Evolutionary conservation across 2,888 invertebrate species (phyloP).

Genomic region (Hydrotaea diabolus): DNA sequence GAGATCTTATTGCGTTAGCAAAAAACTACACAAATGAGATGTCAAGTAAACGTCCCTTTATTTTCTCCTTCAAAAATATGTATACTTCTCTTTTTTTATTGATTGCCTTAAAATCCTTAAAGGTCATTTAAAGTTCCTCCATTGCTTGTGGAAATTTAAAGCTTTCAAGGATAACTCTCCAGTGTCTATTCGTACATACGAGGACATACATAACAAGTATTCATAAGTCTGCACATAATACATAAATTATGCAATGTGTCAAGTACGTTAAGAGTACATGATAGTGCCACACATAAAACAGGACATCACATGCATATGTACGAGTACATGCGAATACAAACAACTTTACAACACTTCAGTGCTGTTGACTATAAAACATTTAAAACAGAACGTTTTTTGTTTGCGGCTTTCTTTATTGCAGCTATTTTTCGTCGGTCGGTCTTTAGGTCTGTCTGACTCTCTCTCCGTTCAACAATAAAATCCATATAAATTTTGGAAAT

Average conservation of each 20-base stretch:
- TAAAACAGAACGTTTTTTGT: conserved; percentile 64
- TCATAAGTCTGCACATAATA: neutral
- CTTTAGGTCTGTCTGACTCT: no score
- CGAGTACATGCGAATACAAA: neutral
- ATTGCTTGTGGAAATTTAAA: neutral
- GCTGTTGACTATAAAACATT: conserved; percentile 74
- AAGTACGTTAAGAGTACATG: conserved; percentile 41
- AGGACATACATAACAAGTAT: neutral
- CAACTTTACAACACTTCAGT: conserved; percentile 42
- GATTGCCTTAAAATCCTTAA: no score
- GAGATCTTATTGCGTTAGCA: no score
- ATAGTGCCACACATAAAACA: conserved; percentile 12
- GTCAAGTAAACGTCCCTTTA: no score
- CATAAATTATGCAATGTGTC: conserved; percentile 33
- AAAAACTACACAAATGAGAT: no score
- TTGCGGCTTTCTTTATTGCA: neutral
- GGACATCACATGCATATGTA: neutral
- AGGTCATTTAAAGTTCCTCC: no score
- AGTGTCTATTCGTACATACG: neutral
- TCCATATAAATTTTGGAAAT: conserved; percentile 73
- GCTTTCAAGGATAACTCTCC: neutral
- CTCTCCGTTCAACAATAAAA: conserved; percentile 73
- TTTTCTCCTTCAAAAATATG: no score
- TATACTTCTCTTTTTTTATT: no score
- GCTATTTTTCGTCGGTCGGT: conserved; percentile 48